Conservation (phyloP, 2,888 invertebrate genomes). For the Drosophila kuntzei region DNA sequence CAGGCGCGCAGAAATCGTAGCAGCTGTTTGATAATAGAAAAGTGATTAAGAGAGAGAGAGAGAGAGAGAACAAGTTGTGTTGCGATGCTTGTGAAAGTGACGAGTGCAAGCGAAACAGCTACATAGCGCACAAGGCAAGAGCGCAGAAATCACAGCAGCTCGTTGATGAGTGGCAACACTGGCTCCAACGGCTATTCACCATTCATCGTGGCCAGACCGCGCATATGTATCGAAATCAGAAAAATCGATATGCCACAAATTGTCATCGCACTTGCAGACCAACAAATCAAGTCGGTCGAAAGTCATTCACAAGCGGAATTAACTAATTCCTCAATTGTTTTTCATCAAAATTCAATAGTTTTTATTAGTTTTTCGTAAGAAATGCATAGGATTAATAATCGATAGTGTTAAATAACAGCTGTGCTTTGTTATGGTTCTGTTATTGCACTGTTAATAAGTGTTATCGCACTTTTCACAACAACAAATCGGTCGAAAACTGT, state of each 20-base stretch:
- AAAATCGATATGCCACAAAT: constrained; percentile 23
- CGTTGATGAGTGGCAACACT: no score
- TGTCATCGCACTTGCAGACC: constrained; percentile 8
- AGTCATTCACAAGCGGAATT: background rate
- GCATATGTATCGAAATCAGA: background rate
- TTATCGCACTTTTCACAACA: constrained; percentile 52
- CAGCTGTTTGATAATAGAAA: no score
- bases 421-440: constrained; percentile 30
- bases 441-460: constrained; percentile 24
- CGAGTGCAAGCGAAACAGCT: no score
- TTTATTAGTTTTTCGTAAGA: background rate
- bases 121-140: no score
- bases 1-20: no score
- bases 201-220: constrained; percentile 29
- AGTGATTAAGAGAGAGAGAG: no score
- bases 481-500: constrained; percentile 29
- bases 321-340: background rate
- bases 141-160: no score
- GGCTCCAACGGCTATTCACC: constrained; percentile 44
- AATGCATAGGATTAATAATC: constrained; percentile 2
- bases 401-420: constrained; percentile 45
- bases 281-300: background rate
- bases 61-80: no score
- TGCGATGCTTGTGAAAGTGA: no score
- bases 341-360: background rate